Evolutionary conservation across 2,797 vertebrate species (phyloP), one percentile per base, ranked within the genome.

Genomic region (Acrossocheilus fasciatus): DNA sequence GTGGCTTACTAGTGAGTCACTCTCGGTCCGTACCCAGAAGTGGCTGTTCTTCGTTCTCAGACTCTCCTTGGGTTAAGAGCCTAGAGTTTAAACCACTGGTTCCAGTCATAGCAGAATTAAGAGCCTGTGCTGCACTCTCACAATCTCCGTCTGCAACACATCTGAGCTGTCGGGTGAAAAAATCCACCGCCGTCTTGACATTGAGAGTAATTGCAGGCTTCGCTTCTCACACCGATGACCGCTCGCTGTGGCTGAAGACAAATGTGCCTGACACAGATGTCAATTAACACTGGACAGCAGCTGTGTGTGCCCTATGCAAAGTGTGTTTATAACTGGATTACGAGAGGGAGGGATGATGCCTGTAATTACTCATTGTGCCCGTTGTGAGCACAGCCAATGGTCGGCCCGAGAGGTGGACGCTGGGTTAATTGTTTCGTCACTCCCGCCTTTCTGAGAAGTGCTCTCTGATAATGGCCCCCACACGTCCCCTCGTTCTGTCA

Each of bases 251-350:
- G 78, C 85, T 59, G 72, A 87, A 87, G 90, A 93, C 90, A 88
- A 92, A 93, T 92, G 87, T 86, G 73, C 85, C 86, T 84, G 83
- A 81, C 54, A 39, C 30, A 11, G n/a, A 86, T 82, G 82, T 89
- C 85, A 89, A 89, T 89, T 79, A 90, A 85, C 66, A 87, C 57
- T 62, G 23, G 87, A 88, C 91, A 86, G 88, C 92, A 93, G 92
- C 92, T 87, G 90, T 75, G 79, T 59, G 80, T 79, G 83, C 89
- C 62, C 88, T 89, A 50, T 88, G 70, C 90, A 75, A 87, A 88
- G 87, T 73, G 86, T 86, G 76, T 82, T 84, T 66, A 62, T 91
- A 91, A 92, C 91, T 90, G 91, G 87, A 88, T 92, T 92, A 88
- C 86, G 86, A 91, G 89, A 86, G 78, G 39, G 59, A 73, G 76